Percentiles rank a stretch among this genome's conserved stretches.
Conservation (phyloP, 2,888 invertebrate species). For the Xestia rhomboidea region DNA sequence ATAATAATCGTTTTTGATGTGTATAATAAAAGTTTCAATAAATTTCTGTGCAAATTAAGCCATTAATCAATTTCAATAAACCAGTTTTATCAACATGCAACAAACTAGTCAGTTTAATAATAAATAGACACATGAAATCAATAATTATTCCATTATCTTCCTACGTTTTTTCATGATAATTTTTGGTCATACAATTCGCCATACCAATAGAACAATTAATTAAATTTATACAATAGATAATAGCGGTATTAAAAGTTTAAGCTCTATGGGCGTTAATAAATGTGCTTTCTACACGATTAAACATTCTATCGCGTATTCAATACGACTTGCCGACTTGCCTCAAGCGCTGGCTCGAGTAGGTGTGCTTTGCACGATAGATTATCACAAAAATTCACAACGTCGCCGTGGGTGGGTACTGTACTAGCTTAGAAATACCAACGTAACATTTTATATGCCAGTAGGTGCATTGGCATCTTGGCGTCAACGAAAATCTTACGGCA, state of each 20-base stretch:
- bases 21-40: neutral
- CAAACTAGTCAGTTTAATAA: constrained; percentile 29
- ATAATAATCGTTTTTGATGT: neutral
- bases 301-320: constrained; percentile 66
- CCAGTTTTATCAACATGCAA: constrained; percentile 19
- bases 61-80: constrained; percentile 27
- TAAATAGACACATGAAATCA: constrained; percentile 54
- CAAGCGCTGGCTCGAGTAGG: constrained; percentile 61
- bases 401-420: constrained; percentile 66
- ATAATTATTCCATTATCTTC: constrained; percentile 35
- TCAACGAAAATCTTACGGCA: constrained; percentile 35
- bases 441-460: constrained; percentile 31
- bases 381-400: constrained; percentile 64
- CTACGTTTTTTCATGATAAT: constrained; percentile 24
- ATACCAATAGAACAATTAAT: constrained; percentile 34
- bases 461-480: constrained; percentile 20
- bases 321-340: constrained; percentile 64
- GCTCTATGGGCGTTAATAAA: constrained; percentile 45
- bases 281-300: constrained; percentile 51
- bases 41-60: constrained; percentile 13
- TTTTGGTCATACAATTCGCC: constrained; percentile 26
- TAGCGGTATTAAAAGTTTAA: constrained; percentile 34
- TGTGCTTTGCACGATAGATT: constrained; percentile 67
- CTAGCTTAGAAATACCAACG: constrained; percentile 17
- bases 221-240: constrained; percentile 34